Evolutionary conservation across 2,113 vertebrate genomes (phyloP).

Genomic region (Tyrannus savana): DNA sequence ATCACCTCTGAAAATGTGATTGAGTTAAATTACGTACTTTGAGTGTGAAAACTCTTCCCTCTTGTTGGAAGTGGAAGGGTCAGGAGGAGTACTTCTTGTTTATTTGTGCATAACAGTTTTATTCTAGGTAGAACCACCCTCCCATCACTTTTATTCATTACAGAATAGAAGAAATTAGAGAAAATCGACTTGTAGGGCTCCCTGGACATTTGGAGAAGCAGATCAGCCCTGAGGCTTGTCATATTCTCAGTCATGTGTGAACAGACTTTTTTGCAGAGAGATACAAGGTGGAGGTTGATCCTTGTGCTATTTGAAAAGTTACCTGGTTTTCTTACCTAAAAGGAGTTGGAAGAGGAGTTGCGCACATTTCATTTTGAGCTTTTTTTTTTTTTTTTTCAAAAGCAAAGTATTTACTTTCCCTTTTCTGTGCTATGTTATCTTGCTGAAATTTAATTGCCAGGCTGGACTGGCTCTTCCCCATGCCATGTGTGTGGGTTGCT

Average conservation of each 20-base stretch:
- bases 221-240: background rate
- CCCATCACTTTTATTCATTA: background rate
- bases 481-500: background rate
- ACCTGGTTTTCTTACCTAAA: background rate
- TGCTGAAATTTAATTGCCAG: background rate
- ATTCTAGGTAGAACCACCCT: background rate
- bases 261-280: background rate
- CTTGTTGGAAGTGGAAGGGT: background rate
- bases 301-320: background rate
- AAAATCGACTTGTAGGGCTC: background rate
- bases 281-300: background rate
- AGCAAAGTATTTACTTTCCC: background rate
- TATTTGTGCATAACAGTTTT: background rate
- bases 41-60: background rate
- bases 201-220: background rate
- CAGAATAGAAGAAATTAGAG: background rate
- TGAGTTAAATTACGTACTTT: background rate
- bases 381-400: background rate
- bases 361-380: background rate
- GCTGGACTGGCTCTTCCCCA: background rate
- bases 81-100: background rate
- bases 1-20: background rate
- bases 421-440: background rate
- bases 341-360: background rate
- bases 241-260: background rate